A percentile compares a stretch with the other conserved stretches of the same genome.
phyloP scores from a whole-genome alignment of 2,888 invertebrate genomes.

The Gibbula magus region DNA sequence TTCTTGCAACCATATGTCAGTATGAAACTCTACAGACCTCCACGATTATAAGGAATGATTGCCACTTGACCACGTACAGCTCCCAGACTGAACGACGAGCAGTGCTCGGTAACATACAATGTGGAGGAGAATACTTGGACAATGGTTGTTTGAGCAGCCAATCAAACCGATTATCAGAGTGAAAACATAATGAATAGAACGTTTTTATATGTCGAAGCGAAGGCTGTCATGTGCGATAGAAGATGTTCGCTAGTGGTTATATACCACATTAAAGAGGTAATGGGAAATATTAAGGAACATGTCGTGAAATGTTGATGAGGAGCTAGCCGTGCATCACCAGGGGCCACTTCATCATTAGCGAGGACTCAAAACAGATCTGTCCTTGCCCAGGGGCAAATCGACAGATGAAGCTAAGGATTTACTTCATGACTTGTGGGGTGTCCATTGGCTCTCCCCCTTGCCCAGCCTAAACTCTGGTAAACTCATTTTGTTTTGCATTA shows the following conservation, averaged over 20 bases:
- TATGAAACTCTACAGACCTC: no score
- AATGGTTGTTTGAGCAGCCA: no score
- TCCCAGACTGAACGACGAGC: no score
- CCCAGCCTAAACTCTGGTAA: background rate
- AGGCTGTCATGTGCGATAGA: background rate
- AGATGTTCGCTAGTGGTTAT: background rate
- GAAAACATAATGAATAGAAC: no score
- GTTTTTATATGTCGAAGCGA: no score
- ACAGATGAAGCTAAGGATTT: background rate
- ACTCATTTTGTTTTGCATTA: no score
- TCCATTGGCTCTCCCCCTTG: background rate
- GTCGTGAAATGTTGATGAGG: background rate
- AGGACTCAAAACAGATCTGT: background rate
- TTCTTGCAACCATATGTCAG: no score
- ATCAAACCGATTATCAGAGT: no score
- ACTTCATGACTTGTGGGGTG: background rate
- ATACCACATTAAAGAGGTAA: background rate
- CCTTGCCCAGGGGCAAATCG: background rate
- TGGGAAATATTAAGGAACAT: background rate
- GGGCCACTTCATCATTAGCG: background rate
- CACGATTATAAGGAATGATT: no score
- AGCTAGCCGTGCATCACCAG: background rate
- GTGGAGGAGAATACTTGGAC: no score
- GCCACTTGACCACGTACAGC: no score
- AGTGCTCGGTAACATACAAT: no score